Base-by-base conservation (phyloP, 2,888 invertebrate genomes). In the Craniophora ligustri region DNA sequence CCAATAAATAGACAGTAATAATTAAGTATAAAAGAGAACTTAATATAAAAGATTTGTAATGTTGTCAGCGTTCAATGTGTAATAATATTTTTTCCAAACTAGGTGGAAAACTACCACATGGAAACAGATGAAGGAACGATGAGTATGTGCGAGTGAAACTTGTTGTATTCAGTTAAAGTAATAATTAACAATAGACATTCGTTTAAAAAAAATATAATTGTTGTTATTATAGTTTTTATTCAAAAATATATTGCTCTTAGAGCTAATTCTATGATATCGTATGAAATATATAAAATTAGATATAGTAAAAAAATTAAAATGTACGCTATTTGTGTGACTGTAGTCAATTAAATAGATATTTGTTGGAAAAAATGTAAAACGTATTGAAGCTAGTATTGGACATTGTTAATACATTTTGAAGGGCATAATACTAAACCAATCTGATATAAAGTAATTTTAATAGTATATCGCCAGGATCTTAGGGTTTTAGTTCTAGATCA, bases 31-130 rank as follows among this genome's bases (percentile, higher is more conserved):
- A 23, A 10, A 23, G 10, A 23, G 8, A 23, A 23, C 10, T 10
- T n/a, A n/a, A n/a, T n/a, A 10, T 23, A 26, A 26, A 26, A 4
- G 2, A 11, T 32, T 35, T 30, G 18, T 10, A 19, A 13, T 21
- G 34, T 31, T 23, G n/a, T 14, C 2, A 13, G n/a, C 34, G 13
- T 35, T 19, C n/a, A 11, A 14, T 50, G 50, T 58, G 41, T 61
- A 75, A 74, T 70, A 67, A 60, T 67, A 55, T 67, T 70, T 79
- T 84, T 76, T 76, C 77, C 21, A 78, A 72, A 48, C 53, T 86
- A 89, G 89, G 84, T 81, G 84, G 85, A 80, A 74, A 57, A 59
- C 82, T 49, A 60, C 75, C 55, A 63, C 57, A 66, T 55, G 65
- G 72, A 76, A 68, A 70, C 69, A 76, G 57, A 44, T 54, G 26